A percentile compares a stretch with the other conserved stretches of the same genome.
Conservation (phyloP, 2,888 invertebrate species). For the Brachyopa scutellaris region DNA sequence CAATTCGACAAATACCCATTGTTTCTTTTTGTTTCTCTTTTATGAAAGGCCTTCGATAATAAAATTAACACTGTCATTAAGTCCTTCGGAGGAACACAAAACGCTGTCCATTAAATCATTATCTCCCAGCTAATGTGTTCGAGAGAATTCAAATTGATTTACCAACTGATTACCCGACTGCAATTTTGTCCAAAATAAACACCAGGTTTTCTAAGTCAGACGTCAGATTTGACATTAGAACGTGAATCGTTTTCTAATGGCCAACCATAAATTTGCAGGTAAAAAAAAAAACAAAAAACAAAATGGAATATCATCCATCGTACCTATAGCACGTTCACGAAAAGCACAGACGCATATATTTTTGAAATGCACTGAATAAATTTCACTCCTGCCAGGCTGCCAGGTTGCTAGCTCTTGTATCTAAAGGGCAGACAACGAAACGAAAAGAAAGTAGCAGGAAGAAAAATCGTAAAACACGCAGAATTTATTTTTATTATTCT, state of each 20-base stretch:
- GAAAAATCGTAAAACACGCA: constrained; percentile 59
- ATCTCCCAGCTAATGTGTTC: constrained; percentile 23
- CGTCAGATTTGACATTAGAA: constrained; percentile 33
- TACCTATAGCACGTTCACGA: constrained; percentile 1
- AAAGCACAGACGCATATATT: constrained; percentile 39
- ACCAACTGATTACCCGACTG: not conserved
- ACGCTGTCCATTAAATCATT: constrained; percentile 43
- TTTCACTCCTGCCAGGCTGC: constrained; percentile 10
- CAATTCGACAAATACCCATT: no score
- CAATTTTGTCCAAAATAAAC: not conserved
- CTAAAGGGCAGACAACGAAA: not conserved
- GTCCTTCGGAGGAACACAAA: constrained; percentile 18
- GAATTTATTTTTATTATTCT: constrained; percentile 69
- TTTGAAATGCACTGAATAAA: constrained; percentile 45
- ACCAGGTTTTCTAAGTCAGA: constrained; percentile 32
- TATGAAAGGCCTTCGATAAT: no score
- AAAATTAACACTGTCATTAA: constrained; percentile 33
- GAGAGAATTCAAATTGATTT: constrained; percentile 27
- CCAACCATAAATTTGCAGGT: constrained; percentile 47
- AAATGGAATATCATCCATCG: no score
- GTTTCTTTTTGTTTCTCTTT: no score
- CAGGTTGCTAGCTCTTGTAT: no score
- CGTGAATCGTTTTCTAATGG: constrained; percentile 55
- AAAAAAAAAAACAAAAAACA: constrained; percentile 7
- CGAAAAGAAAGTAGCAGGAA: not conserved